A percentile compares a stretch with the other conserved stretches of the same genome.
Evolutionary conservation across 2,888 invertebrate species (phyloP).

Genomic region (Leptogaster cylindrica): DNA sequence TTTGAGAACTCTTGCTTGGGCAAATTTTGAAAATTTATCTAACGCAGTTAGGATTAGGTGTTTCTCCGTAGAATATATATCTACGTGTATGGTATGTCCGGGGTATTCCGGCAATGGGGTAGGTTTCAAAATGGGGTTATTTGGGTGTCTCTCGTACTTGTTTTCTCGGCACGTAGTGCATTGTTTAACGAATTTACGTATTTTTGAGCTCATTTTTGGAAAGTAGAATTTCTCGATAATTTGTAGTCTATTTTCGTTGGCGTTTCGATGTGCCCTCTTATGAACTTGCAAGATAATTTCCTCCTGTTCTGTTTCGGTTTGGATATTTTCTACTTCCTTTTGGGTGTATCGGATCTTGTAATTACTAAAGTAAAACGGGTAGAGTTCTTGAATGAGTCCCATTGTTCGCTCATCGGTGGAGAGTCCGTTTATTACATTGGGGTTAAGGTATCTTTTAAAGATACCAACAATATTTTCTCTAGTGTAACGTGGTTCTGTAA

Average conservation of each 20-base stretch:
- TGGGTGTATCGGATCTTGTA: constrained; percentile 20
- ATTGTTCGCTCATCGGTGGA: constrained; percentile 9
- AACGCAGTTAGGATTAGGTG: constrained; percentile 25
- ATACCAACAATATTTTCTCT: constrained; percentile 2
- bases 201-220: constrained; percentile 31
- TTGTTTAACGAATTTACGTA: background rate
- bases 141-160: constrained; percentile 11
- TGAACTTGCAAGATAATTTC: constrained; percentile 11
- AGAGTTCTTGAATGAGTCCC: constrained; percentile 29
- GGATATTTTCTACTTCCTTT: constrained; percentile 1
- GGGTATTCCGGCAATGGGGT: constrained; percentile 24
- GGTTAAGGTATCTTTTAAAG: constrained; percentile 35
- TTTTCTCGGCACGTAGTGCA: constrained; percentile 37
- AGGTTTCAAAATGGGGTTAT: background rate
- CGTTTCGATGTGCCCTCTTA: constrained; percentile 39
- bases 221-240: constrained; percentile 44
- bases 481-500: background rate
- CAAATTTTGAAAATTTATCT: constrained; percentile 42
- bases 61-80: constrained; percentile 17
- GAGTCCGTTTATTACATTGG: constrained; percentile 12
- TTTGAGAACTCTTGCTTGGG: constrained; percentile 13
- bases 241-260: constrained; percentile 45
- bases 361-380: background rate
- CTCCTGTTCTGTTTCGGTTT: constrained; percentile 8
- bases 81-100: constrained; percentile 27